phyloP scores from a whole-genome alignment of 2,113 vertebrate genomes.

The Mustelus asterias region DNA sequence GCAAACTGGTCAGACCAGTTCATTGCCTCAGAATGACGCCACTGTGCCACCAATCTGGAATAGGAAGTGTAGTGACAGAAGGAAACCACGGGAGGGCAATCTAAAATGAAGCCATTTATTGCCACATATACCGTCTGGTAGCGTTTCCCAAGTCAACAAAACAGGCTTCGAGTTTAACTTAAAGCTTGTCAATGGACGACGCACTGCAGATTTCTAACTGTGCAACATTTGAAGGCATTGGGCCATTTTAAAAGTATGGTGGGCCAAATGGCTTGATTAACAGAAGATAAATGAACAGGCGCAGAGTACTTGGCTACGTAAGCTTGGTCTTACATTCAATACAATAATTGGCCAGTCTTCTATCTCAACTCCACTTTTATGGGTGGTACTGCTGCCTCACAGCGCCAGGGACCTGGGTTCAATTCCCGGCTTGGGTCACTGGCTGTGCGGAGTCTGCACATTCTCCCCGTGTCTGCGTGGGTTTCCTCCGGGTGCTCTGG shows the following conservation, averaged over 20 bases:
- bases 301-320: background rate
- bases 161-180: background rate
- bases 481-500: no score
- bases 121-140: background rate
- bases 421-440: no score
- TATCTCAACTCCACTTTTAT: no score
- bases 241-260: background rate
- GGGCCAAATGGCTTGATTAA: background rate
- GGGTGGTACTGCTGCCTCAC: no score
- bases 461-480: no score
- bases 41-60: background rate
- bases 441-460: no score
- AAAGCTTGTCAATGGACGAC: background rate
- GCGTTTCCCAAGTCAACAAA: background rate
- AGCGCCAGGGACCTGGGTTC: no score
- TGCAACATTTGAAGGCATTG: background rate
- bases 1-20: background rate
- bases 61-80: background rate
- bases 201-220: background rate
- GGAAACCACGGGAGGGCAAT: background rate
- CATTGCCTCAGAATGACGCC: background rate
- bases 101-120: background rate
- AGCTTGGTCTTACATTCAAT: background rate
- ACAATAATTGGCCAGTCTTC: background rate
- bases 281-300: background rate